Percentiles rank a stretch among this genome's conserved stretches.
These are phyloP conservation scores for Hemicrepidius hirtus DNA, from an alignment of 2,888 invertebrate species.

Conservation along the genomic window DNA sequence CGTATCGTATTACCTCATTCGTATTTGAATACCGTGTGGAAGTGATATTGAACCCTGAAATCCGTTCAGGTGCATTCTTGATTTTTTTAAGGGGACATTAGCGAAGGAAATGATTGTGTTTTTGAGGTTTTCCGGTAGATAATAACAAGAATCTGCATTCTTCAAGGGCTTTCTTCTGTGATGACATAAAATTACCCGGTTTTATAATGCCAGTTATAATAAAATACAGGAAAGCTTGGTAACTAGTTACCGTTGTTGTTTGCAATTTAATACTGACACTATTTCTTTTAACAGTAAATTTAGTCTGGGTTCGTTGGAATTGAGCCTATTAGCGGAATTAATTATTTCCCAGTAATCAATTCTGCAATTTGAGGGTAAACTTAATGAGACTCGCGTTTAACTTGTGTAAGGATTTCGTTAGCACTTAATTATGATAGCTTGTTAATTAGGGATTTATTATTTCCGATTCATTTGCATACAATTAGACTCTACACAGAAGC, in stretches of 20 bases:
- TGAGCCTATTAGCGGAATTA: background rate
- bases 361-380: conserved; percentile 16
- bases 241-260: conserved; percentile 4
- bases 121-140: conserved; percentile 27
- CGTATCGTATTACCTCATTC: conserved; percentile 29
- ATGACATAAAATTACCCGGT: background rate
- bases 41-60: conserved; percentile 47
- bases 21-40: conserved; percentile 25
- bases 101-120: conserved; percentile 10
- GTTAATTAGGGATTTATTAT: conserved; percentile 46
- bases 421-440: conserved; percentile 41
- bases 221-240: background rate
- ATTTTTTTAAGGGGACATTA: background rate
- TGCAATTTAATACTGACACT: conserved; percentile 2
- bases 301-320: conserved; percentile 22
- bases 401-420: conserved; percentile 28
- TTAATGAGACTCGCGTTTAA: conserved; percentile 27
- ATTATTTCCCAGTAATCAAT: conserved; percentile 6
- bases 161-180: too few relatives aligned
- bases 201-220: conserved; percentile 4
- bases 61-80: conserved; percentile 40
- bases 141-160: too few relatives aligned
- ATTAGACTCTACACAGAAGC: conserved; percentile 45
- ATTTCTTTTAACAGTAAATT: conserved; percentile 26
- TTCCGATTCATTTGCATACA: conserved; percentile 49